These are phyloP conservation scores for Celastrina argiolus DNA, from an alignment of 2,888 invertebrate genomes.

Conservation along the genomic window DNA sequence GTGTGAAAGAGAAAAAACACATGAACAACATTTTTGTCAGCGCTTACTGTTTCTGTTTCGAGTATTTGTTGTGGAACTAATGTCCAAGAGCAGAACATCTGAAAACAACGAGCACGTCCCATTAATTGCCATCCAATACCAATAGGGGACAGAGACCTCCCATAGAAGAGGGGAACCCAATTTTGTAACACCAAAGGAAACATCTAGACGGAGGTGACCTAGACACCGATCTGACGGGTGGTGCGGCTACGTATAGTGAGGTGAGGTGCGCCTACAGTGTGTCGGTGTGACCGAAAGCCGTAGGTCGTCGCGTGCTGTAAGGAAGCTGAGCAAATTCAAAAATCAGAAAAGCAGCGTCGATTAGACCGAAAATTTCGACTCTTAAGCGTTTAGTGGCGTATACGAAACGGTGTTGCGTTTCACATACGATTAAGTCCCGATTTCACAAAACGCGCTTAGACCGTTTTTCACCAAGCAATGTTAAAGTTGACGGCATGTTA, in stretches of 20 bases:
- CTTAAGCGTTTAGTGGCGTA: constrained; percentile 69
- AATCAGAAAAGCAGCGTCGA: constrained; percentile 63
- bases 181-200: constrained; percentile 17
- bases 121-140: constrained; percentile 55
- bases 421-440: constrained; percentile 53
- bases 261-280: constrained; percentile 19
- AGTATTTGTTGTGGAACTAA: constrained; percentile 73
- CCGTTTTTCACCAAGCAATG: too few relatives aligned
- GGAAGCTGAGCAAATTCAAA: constrained; percentile 55
- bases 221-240: constrained; percentile 15
- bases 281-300: constrained; percentile 35
- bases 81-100: constrained; percentile 75
- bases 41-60: constrained; percentile 73
- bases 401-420: constrained; percentile 54
- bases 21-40: constrained; percentile 69
- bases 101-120: constrained; percentile 72
- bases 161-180: neutral
- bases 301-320: constrained; percentile 35
- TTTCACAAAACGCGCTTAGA: too few relatives aligned
- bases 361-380: constrained; percentile 64
- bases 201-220: constrained; percentile 12
- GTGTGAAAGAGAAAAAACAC: constrained; percentile 71
- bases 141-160: constrained; percentile 2
- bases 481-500: too few relatives aligned
- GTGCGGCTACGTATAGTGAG: constrained; percentile 21